phyloP scores from a whole-genome alignment of 2,888 invertebrate species.

The Archips xylosteana region DNA sequence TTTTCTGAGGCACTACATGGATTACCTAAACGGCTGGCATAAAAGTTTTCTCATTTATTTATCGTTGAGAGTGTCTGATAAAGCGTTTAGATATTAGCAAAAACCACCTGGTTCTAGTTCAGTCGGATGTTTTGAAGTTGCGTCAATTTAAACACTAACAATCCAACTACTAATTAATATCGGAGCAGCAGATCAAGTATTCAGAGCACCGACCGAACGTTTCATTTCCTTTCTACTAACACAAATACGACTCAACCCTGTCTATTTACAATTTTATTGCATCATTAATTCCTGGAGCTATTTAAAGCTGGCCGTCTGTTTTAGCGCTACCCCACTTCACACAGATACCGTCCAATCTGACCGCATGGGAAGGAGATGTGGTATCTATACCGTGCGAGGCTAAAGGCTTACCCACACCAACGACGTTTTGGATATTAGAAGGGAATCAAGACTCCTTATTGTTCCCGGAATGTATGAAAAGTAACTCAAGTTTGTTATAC shows the following conservation, averaged over 20 bases:
- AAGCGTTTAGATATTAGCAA: neutral
- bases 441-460: conserved; percentile 90
- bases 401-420: conserved; percentile 96
- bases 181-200: conserved; percentile 9
- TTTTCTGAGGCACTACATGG: neutral
- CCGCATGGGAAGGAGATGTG: conserved; percentile 94
- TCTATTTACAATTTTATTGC: conserved; percentile 74
- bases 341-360: conserved; percentile 94
- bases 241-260: conserved; percentile 43
- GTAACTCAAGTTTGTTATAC: conserved; percentile 80
- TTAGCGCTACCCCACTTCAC: conserved; percentile 95
- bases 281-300: conserved; percentile 72
- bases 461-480: conserved; percentile 81
- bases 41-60: neutral
- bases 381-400: conserved; percentile 97
- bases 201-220: conserved; percentile 16
- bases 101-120: neutral
- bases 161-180: neutral
- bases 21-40: neutral
- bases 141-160: neutral
- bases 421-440: conserved; percentile 98
- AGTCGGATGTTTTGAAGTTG: neutral
- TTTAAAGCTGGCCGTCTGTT: conserved; percentile 83
- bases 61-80: too few relatives aligned
- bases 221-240: conserved; percentile 25